Evolutionary conservation across 2,888 invertebrate species (phyloP), one percentile per base, ranked within the genome.

Genomic region (Pegoplata infirma): DNA sequence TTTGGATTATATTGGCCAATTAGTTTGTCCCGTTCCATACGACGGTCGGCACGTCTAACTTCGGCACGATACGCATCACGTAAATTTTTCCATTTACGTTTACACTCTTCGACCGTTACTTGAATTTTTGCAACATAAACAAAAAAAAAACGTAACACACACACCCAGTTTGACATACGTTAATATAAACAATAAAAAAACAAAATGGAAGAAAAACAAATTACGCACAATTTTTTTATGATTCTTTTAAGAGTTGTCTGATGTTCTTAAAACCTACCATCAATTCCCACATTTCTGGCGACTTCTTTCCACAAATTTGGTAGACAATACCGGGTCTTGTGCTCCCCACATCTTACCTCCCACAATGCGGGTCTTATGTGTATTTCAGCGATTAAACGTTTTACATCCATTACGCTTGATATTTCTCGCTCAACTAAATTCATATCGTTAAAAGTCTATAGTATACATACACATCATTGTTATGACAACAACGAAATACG

Each of bases 31-130:
- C 67, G 76, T 10, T 79, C 79, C 3, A 72, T 19, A 6, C 82
- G 83, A 2, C 81, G 80, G 21, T 82, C 67, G 2, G 64, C 49
- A 46, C 83, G 82, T 36, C 80, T 80, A 14, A 81, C 74, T 66
- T 83, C 83, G n/a, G 83, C 82, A 16, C 82, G 83, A 76, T 81
- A 83, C 47, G 83, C 77, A 66, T 83, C 83, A 1, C 88, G 86
- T 32, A 87, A 67, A 77, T 87, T 87, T 68, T 86, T 87, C 87
- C 87, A 87, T 71, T 87, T 87, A 44, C 82, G 83, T 71, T 87
- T 88, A 72, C 86, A 86, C n/a, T 84, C 58, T n/a, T 86, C 85
- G 71, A 84, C 87, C 87, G 28, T n/a, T 49, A 32, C 3, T 55
- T n/a, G n/a, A n/a, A n/a, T n/a, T n/a, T 51, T 10, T 32, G 16